Base-by-base conservation (phyloP, 2,113 vertebrate species). In the Marmota flaviventris region DNA sequence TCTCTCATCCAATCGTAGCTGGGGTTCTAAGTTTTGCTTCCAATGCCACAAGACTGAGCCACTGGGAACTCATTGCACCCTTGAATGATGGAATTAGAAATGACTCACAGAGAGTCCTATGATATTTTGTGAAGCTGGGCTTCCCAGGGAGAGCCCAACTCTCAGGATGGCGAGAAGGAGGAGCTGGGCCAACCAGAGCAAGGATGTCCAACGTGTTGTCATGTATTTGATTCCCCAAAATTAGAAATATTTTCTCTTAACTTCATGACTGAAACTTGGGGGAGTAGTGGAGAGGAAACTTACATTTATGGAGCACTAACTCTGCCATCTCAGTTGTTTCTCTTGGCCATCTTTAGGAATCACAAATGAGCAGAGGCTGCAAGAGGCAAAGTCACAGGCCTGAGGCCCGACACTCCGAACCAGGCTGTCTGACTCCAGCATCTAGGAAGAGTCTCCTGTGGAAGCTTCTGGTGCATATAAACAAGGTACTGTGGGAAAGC, bases 131-230 rank as follows among this genome's bases (percentile, higher is more conserved):
- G 63, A 88, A 37, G 45, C 25, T 34, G 34, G 53, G 42, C 14
- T 27, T 67, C 51, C 37, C 39, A 25, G 84, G 16, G 25, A 87
- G 12, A 81, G 3, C 17, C 75, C 0, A 5, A 13, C 0, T 3
- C 4, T 56, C 20, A 0, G 6, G 7, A 6, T 4, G 10, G 5
- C 1, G 25, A 29, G 2, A 13, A 20, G 20, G 1, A 6, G 18
- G 13, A 32, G 29, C 1, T 29, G 6, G 22, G 34, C 5, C 4
- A 25, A 72, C 32, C 20, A 8, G 4, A 2, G 1, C 9, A 58
- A 63, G 24, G 22, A 27, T 4, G 2, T 22, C 25, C 29, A 37
- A 20, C 0, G 0, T 32, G 4, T 20, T 34, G 1, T 22, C 14
- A 9, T 16, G 2, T 37, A 12, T 78, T 7, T 58, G 51, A 16